Evolutionary conservation across 2,888 invertebrate species (phyloP), one percentile per base, ranked within the genome.

Genomic region (Agrochola lychnidis): DNA sequence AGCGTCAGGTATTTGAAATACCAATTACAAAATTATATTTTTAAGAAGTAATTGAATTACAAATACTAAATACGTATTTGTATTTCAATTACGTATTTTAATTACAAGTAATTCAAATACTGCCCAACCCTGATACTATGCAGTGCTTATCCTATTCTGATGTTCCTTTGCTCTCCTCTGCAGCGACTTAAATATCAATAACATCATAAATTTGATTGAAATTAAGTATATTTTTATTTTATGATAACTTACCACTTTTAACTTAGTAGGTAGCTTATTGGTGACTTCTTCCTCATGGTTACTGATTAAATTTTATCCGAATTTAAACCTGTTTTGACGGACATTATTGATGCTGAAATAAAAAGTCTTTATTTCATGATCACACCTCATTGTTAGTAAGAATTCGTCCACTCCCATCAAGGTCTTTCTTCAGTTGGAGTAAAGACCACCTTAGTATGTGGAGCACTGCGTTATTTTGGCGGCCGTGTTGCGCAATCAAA

Each of bases 11-110:
- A n/a, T n/a, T n/a, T n/a, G n/a, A n/a, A n/a, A n/a, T n/a, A n/a
- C n/a, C n/a, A n/a, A n/a, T n/a, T n/a, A n/a, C n/a, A n/a, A 66
- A 68, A 71, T 71, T 42, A 68, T 25, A 68, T 53, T 69, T 53
- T 53, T 9, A 42, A 2, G 19, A 73, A 57, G 57, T 59, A 73
- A 72, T 72, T 73, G 19, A 73, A 72, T 12, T 51, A 73, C 73
- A 72, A 73, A 73, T 72, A 73, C 45, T 36, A 70, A 71, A 59
- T 59, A 57, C 36, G 10, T 71, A 48, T 86, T 88, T 87, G 87
- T 87, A 87, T 89, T 89, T 90, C 88, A 89, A 89, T 88, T 89
- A 89, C 88, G 87, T 90, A 90, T 89, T 89, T 89, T 89, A 87
- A 89, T 89, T 87, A 87, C 83, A 84, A 84, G 83, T 82, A 79